phyloP scores from a whole-genome alignment of 1,140 invertebrate genomes.

The Rhopalosiphum maidis region DNA sequence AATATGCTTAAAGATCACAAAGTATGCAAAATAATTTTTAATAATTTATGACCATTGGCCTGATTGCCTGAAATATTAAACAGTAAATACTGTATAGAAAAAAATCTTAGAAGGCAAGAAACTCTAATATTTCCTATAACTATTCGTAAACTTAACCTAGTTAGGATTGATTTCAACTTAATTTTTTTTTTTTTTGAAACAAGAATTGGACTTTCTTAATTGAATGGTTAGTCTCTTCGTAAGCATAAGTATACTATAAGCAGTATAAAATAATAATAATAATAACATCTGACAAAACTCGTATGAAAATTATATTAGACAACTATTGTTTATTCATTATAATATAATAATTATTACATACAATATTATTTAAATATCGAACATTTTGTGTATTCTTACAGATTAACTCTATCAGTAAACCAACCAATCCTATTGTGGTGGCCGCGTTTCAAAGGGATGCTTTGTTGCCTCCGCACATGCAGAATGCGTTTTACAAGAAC shows the following conservation, averaged over 20 bases:
- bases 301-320: not conserved
- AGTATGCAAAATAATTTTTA: too few relatives aligned
- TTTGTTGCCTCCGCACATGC: slow-evolving; percentile 68
- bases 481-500: slow-evolving; percentile 80
- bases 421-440: slow-evolving; percentile 69
- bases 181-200: too few relatives aligned
- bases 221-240: not conserved
- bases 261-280: not conserved
- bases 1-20: too few relatives aligned
- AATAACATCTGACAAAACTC: not conserved
- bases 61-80: too few relatives aligned
- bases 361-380: not conserved
- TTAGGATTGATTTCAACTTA: too few relatives aligned
- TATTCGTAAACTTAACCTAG: too few relatives aligned
- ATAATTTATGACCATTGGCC: too few relatives aligned
- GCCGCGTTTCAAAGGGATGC: slow-evolving; percentile 69
- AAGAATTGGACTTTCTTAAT: too few relatives aligned
- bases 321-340: not conserved
- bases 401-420: slow-evolving; percentile 50
- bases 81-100: too few relatives aligned
- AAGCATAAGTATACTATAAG: not conserved
- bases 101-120: too few relatives aligned
- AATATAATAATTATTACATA: not conserved
- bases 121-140: too few relatives aligned
- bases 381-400: not conserved